Evolutionary conservation across 2,113 vertebrate species (phyloP).

Genomic region (Lutjanus erythropterus): DNA sequence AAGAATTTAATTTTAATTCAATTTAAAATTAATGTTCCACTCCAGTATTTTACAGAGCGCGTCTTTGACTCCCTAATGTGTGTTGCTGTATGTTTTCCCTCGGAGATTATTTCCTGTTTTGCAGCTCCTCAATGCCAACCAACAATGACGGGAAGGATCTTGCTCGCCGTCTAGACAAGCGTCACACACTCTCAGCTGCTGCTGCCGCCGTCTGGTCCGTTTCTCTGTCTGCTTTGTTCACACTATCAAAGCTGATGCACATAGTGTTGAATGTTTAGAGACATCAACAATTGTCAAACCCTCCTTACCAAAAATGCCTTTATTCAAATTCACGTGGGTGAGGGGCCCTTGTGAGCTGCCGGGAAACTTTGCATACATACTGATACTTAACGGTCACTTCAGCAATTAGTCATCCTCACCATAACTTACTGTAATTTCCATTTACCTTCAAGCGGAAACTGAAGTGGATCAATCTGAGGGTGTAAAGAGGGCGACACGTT

Average conservation of each 20-base stretch:
- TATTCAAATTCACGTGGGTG: not conserved
- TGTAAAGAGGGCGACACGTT: constrained; percentile 27
- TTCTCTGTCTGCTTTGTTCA: constrained; percentile 54
- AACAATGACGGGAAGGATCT: constrained; percentile 82
- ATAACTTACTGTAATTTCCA: constrained; percentile 7
- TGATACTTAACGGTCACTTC: not conserved
- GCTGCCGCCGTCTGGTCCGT: constrained; percentile 36
- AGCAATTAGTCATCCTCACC: not conserved
- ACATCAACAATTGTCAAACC: not conserved
- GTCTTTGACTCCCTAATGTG: constrained; percentile 43
- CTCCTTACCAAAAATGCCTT: not conserved
- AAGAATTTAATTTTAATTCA: not conserved
- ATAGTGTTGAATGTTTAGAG: constrained; percentile 14
- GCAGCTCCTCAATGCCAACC: constrained; percentile 68
- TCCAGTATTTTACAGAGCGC: not conserved
- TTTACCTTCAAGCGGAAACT: constrained; percentile 24
- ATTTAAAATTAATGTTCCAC: not conserved
- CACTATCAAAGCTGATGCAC: constrained; percentile 13
- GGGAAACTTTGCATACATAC: not conserved
- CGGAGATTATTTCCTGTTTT: constrained; percentile 80
- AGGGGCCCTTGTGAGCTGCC: not conserved
- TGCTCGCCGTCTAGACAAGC: constrained; percentile 76
- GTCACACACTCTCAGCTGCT: constrained; percentile 48
- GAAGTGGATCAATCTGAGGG: constrained; percentile 13
- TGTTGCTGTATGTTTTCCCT: constrained; percentile 50